phyloP scores from a whole-genome alignment of 2,888 invertebrate species.

The Ectemnius continuus region DNA sequence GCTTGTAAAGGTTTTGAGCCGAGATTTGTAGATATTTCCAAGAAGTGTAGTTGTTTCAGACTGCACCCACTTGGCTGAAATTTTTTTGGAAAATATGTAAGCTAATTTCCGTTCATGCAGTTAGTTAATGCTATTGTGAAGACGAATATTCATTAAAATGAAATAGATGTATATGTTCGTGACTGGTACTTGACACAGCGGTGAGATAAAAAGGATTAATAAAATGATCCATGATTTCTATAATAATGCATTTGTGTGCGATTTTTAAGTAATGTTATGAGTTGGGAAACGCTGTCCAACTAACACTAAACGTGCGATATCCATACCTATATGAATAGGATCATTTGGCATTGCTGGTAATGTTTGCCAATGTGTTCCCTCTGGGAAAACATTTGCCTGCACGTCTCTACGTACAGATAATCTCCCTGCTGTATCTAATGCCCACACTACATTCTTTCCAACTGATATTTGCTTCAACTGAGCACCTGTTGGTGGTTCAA shows the following conservation, averaged over 20 bases:
- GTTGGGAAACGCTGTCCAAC: slow-evolving; percentile 37
- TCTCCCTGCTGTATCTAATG: slow-evolving; percentile 85
- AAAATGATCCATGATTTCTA: no score
- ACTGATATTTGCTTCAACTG: slow-evolving; percentile 88
- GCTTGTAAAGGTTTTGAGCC: slow-evolving; percentile 20
- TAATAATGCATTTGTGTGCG: no score
- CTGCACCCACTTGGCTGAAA: slow-evolving; percentile 32
- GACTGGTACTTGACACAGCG: neutral
- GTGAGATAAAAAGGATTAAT: no score
- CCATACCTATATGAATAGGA: slow-evolving; percentile 80
- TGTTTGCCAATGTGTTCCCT: slow-evolving; percentile 92
- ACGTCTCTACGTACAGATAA: slow-evolving; percentile 90
- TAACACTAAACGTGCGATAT: neutral
- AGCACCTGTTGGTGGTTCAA: slow-evolving; percentile 85
- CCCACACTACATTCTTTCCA: slow-evolving; percentile 88
- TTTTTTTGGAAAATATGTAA: slow-evolving; percentile 24
- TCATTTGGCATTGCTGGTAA: slow-evolving; percentile 81
- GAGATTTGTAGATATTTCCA: slow-evolving; percentile 23
- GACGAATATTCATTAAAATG: neutral
- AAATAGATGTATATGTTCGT: neutral
- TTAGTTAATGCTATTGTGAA: neutral
- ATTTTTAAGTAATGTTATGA: neutral
- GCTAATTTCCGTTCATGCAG: neutral
- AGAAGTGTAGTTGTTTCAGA: slow-evolving; percentile 23
- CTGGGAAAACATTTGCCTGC: slow-evolving; percentile 84